Base-by-base conservation (phyloP, 2,888 invertebrate genomes). In the Rhamnusium bicolor region DNA sequence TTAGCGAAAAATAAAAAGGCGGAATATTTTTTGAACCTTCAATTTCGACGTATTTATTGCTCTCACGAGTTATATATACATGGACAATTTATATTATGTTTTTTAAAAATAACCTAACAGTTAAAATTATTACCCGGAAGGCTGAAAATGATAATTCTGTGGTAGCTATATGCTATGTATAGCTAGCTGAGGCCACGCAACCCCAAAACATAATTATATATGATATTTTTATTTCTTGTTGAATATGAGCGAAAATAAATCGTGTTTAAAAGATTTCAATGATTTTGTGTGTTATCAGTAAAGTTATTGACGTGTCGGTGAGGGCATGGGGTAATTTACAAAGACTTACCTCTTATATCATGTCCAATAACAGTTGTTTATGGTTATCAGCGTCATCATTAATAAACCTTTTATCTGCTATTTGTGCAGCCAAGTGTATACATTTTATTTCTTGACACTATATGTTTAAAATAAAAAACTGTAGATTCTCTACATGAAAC, bases 101-200 rank as follows among this genome's bases (percentile, higher is more conserved):
- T 58, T 32, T 58, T 32, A 58, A 18, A 14, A 32, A 58, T 6
- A 29, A 32, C 61, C 32, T 3, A 46, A 32, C 61, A 7, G 40
- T 46, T n/a, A 21, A 40, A 61, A 61, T 21, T 46, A 61, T 62
- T 47, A 62, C 61, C 47, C 47, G 46, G 47, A 63, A 63, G 49
- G 49, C 47, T n/a, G 18, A 58, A 58, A 27, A 58, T 58, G 3
- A 14, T 24, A 54, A 54, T 6, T 54, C 21, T 5, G 21, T 10
- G 54, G 21, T 54, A 24, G 54, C 21, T 53, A n/a, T n/a, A n/a
- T n/a, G n/a, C n/a, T n/a, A 54, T 54, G n/a, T 54, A 54, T 54
- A 19, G 24, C n/a, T 10, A 10, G 16, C 21, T 19, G 54, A 5
- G 2, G 40, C 24, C 40, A 40, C 40, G 40, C 54, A 54, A 24